Evolutionary conservation across 2,797 vertebrate species (phyloP).

Genomic region (Acanthopagrus latus): DNA sequence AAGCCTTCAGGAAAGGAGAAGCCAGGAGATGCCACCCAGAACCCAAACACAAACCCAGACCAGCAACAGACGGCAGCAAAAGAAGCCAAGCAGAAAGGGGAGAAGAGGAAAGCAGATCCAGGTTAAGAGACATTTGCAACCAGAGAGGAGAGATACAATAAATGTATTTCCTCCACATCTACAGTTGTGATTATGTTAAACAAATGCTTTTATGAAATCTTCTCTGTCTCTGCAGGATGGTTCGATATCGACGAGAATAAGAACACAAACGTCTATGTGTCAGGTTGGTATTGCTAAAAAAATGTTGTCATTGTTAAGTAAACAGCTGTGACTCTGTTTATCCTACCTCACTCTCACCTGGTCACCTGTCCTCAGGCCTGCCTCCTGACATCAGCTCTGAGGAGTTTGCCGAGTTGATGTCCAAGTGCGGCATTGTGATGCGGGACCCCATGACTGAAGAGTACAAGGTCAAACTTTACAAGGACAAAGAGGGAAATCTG

Average conservation of each 20-base stretch:
- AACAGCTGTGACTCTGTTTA: not conserved
- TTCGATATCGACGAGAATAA: slow-evolving; percentile 94
- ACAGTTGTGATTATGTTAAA: not conserved
- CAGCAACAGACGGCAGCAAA: slow-evolving; percentile 48
- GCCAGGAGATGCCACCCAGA: slow-evolving; percentile 17
- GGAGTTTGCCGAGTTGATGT: slow-evolving; percentile 94
- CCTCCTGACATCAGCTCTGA: slow-evolving; percentile 94
- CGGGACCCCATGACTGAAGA: slow-evolving; percentile 93
- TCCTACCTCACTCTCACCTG: not conserved
- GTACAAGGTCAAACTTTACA: slow-evolving; percentile 96
- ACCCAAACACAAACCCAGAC: slow-evolving; percentile 22
- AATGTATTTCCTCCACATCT: not conserved
- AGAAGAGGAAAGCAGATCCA: slow-evolving; percentile 94
- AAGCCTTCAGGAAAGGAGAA: slow-evolving; percentile 53
- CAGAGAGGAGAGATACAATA: not conserved
- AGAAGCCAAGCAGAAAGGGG: slow-evolving; percentile 85
- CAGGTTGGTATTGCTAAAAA: slow-evolving; percentile 85
- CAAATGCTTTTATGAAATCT: not conserved
- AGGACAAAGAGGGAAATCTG: slow-evolving; percentile 94
- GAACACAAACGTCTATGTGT: slow-evolving; percentile 98
- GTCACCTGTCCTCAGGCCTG: slow-evolving; percentile 84
- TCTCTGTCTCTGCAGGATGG: slow-evolving; percentile 88
- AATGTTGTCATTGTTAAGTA: not conserved
- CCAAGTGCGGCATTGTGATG: slow-evolving; percentile 97
- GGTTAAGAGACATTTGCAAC: slow-evolving; percentile 74